phyloP scores from a whole-genome alignment of 2,888 invertebrate species.

The Schizotus pectinicornis region DNA sequence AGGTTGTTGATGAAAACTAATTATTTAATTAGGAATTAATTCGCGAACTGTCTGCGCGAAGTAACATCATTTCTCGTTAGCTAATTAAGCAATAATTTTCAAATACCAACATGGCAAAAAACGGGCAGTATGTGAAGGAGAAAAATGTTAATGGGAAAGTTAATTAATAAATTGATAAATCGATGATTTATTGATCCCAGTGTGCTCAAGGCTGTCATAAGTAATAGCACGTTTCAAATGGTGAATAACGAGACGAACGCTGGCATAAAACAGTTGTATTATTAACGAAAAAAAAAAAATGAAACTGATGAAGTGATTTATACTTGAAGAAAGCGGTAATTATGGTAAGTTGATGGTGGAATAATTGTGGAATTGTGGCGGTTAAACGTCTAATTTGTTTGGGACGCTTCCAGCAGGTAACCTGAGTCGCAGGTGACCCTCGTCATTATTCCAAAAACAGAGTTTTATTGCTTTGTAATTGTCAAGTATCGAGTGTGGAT shows the following conservation, averaged over 20 bases:
- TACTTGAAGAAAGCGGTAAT: background rate
- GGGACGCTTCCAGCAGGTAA: background rate
- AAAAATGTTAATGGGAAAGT: constrained; percentile 4
- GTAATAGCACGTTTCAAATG: no score
- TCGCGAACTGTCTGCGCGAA: no score
- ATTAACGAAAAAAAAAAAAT: no score
- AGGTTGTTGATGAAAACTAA: no score
- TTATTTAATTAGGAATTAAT: no score
- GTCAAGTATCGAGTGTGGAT: constrained; percentile 40
- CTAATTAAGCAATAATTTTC: no score
- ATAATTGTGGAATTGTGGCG: constrained; percentile 1
- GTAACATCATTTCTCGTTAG: no score
- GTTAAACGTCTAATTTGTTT: background rate
- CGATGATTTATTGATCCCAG: constrained; percentile 3
- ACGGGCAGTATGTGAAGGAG: background rate
- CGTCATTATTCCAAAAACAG: constrained; percentile 33
- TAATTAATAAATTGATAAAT: constrained; percentile 10
- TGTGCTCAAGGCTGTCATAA: background rate
- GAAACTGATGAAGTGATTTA: background rate
- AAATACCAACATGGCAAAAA: no score
- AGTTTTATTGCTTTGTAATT: constrained; percentile 42
- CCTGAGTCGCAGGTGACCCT: background rate
- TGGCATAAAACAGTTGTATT: no score
- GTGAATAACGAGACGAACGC: no score
- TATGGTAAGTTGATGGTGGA: background rate